Conservation (phyloP, 2,797 vertebrate genomes). For the Pipistrellus pygmaeus region DNA sequence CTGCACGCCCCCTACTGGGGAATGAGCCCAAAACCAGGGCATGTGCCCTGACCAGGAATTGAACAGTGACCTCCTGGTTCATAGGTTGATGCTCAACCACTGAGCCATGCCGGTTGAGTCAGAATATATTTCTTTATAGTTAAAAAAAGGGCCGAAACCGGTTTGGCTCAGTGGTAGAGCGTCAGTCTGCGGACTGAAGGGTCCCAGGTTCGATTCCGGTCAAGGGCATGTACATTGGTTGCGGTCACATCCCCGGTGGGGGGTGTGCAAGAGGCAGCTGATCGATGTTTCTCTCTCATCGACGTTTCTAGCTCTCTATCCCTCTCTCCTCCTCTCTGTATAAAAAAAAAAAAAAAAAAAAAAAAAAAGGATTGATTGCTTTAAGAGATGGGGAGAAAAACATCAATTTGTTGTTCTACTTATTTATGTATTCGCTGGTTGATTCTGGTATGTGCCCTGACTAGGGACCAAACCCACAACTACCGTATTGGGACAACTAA, state of each 20-base stretch:
- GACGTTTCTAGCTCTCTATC: too few relatives aligned
- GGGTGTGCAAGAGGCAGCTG: too few relatives aligned
- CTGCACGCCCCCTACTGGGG: not conserved
- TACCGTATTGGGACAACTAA: not conserved
- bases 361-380: not conserved
- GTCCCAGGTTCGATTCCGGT: too few relatives aligned
- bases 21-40: not conserved
- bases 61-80: not conserved
- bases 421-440: not conserved
- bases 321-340: too few relatives aligned
- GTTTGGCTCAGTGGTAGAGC: too few relatives aligned
- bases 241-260: too few relatives aligned
- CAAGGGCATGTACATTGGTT: too few relatives aligned
- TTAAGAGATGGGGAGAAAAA: not conserved
- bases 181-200: too few relatives aligned
- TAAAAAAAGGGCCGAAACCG: too few relatives aligned
- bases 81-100: not conserved
- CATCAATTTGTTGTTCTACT: not conserved
- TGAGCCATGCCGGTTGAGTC: not conserved
- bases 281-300: too few relatives aligned
- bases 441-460: not conserved
- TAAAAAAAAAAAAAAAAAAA: not conserved
- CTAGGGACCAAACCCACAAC: not conserved
- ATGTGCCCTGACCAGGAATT: not conserved
- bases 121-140: not conserved